phyloP scores from a whole-genome alignment of 2,888 invertebrate genomes.

The Mythimna impura region DNA sequence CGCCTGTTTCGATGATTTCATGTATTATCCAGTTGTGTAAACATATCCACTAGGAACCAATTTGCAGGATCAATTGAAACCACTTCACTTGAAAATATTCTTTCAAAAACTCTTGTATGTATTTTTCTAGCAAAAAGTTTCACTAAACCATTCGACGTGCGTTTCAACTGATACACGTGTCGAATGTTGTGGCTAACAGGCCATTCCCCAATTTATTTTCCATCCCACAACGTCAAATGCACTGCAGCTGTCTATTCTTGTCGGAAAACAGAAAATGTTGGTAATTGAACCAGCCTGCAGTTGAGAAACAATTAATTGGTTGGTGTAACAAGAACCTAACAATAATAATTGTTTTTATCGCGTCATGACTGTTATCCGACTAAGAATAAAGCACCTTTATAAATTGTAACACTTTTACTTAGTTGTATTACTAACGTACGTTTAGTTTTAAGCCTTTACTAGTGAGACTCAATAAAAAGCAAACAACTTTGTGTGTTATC shows the following conservation, averaged over 20 bases:
- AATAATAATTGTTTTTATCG: slow-evolving; percentile 35
- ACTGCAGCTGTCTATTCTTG: not conserved
- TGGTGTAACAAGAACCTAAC: slow-evolving; percentile 9
- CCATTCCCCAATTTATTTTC: slow-evolving; percentile 1
- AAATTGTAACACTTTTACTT: not conserved
- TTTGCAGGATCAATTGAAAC: too few species aligned
- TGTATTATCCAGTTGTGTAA: too few species aligned
- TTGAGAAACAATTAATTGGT: not conserved
- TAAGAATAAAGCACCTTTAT: slow-evolving; percentile 10
- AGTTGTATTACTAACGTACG: not conserved
- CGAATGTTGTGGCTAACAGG: not conserved
- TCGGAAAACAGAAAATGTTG: slow-evolving; percentile 4
- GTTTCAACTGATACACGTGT: too few species aligned
- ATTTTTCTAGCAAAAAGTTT: too few species aligned
- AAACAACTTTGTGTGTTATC: not conserved
- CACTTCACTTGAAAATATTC: too few species aligned
- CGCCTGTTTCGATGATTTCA: too few species aligned
- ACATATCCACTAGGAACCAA: too few species aligned
- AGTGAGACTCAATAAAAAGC: not conserved
- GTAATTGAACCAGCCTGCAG: slow-evolving; percentile 5
- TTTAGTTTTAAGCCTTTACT: not conserved
- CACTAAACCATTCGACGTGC: too few species aligned
- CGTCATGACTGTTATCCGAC: slow-evolving; percentile 19
- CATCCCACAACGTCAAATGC: slow-evolving; percentile 1
- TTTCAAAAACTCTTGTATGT: too few species aligned